Base-by-base conservation (phyloP, 2,797 vertebrate genomes). In the Poecilia wingei region DNA sequence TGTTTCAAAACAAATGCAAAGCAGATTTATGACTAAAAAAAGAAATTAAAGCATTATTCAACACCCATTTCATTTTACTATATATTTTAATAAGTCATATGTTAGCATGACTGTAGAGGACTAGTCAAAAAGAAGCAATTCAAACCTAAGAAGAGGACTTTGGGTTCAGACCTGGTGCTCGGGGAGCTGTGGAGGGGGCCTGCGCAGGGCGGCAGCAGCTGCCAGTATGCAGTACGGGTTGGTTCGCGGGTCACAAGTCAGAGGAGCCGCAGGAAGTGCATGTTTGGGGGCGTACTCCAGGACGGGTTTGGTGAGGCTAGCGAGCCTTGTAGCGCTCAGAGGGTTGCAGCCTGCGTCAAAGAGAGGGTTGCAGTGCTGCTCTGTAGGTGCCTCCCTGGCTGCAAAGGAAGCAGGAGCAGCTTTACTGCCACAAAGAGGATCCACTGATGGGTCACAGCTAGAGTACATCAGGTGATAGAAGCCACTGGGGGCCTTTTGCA, bases 291-390 rank as follows among this genome's bases (percentile, higher is more conserved):
- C 0, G 2, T 94, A 95, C 86, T 95, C 92, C 85, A 95, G 82
- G n/a, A 95, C 92, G 0, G 95, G 95, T 71, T 94, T 94, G 81
- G 91, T 95, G 81, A 95, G 90, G 74, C 81, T 77, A 0, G 93
- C 89, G 83, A 95, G 76, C 87, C 92, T 96, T 80, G 93, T 91
- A 86, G 95, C 95, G 0, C 89, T 92, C 69, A 96, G 92, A 0
- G 95, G 95, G 87, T 95, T 96, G 90, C 96, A 96, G 78, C 89
- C 94, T 0, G 84, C 82, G 0, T 96, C 95, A 55, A 95, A 96
- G 6, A 96, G 93, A 16, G 96, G 96, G 88, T 96, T 96, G 88
- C 96, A 96, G 4, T 88, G 89, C 74, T 94, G 92, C 81, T 94
- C 95, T 66, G 84, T 93, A 0, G 94, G 89, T 16, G 85, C n/a